These are phyloP conservation scores for Tyrophagus putrescentiae DNA, from an alignment of 1,140 invertebrate genomes.

Conservation along the genomic window DNA sequence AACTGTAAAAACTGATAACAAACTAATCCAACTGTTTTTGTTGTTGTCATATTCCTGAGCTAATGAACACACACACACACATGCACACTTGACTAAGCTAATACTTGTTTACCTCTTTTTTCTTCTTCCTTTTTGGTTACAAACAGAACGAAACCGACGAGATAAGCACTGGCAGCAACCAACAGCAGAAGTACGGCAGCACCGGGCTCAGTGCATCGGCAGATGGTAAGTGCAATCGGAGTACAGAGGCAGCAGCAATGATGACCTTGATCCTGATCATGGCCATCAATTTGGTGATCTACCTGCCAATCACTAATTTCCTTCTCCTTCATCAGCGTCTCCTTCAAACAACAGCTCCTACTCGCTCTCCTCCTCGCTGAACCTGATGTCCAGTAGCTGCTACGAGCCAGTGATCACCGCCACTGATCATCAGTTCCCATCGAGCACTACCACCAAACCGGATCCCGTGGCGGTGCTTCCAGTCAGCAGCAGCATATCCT, in stretches of 20 bases:
- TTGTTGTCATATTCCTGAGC: too few relatives aligned
- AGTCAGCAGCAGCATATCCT: neutral
- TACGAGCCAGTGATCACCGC: neutral
- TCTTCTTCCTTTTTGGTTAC: too few relatives aligned
- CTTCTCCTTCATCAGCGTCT: neutral
- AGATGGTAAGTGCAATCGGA: neutral
- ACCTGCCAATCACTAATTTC: neutral
- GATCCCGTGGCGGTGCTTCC: slow-evolving; percentile 6
- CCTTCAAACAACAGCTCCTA: too few relatives aligned
- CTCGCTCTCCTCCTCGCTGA: too few relatives aligned
- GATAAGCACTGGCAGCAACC: too few relatives aligned
- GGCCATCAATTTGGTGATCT: neutral
- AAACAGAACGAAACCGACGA: too few relatives aligned
- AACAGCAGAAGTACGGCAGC: neutral
- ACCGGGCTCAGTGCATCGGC: neutral
- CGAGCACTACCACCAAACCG: neutral
- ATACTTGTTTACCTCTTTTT: too few relatives aligned
- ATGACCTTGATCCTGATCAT: neutral
- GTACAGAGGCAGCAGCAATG: slow-evolving; percentile 2
- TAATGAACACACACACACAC: too few relatives aligned
- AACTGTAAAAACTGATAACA: too few relatives aligned
- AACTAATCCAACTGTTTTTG: too few relatives aligned
- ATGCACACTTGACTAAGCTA: too few relatives aligned
- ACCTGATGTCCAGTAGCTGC: neutral
- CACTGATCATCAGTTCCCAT: neutral